Evolutionary conservation across 2,797 vertebrate species (phyloP).

Genomic region (Centropyge bicolor): DNA sequence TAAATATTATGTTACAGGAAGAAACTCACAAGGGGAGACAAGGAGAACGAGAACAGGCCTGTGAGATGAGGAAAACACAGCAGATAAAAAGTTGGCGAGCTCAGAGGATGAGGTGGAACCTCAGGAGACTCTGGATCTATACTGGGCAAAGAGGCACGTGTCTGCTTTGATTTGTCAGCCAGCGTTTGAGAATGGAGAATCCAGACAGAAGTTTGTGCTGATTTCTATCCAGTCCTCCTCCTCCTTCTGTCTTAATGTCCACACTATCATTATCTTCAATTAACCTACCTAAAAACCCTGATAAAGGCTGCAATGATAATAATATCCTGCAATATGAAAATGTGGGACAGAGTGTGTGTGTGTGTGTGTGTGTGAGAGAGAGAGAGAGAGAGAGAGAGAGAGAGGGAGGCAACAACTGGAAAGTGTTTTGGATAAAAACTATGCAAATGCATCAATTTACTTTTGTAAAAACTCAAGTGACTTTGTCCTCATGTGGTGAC

Average conservation of each 20-base stretch:
- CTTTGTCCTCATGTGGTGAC: neutral
- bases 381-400: too few species aligned
- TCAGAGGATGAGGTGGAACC: neutral
- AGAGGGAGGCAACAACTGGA: too few species aligned
- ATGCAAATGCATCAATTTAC: too few species aligned
- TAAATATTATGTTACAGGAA: neutral
- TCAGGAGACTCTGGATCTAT: constrained; percentile 1
- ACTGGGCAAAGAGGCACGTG: neutral
- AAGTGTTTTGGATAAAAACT: too few species aligned
- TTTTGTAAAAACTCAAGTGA: neutral
- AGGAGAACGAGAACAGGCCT: neutral
- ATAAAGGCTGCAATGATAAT: neutral
- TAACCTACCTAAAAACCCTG: too few species aligned
- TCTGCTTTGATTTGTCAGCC: constrained; percentile 1
- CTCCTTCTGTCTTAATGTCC: neutral
- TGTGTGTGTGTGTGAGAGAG: too few species aligned
- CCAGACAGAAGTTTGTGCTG: neutral
- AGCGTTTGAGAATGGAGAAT: neutral
- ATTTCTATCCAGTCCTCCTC: neutral
- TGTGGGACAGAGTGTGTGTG: too few species aligned
- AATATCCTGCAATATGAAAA: neutral
- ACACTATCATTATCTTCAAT: neutral
- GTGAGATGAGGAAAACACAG: constrained; percentile 11
- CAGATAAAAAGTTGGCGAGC: constrained; percentile 1
- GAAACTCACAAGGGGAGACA: neutral